Percentiles rank a stretch among this genome's conserved stretches.
phyloP scores from a whole-genome alignment of 1,140 invertebrate genomes.

The Drosophila santomea region DNA sequence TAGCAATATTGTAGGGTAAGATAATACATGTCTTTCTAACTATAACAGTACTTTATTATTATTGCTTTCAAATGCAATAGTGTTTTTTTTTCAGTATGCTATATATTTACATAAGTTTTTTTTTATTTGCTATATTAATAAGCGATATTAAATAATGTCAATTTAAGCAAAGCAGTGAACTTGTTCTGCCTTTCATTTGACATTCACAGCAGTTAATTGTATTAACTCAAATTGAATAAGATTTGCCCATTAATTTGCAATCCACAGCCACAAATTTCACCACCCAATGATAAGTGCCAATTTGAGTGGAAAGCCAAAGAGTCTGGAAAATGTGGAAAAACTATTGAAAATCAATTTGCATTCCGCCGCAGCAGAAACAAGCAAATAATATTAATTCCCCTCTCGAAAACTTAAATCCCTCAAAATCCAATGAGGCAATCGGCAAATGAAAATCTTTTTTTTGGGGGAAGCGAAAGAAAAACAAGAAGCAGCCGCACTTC shows the following conservation, averaged over 20 bases:
- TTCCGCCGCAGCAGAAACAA: conserved; percentile 9
- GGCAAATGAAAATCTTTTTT: conserved; percentile 40
- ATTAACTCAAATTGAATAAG: conserved; percentile 19
- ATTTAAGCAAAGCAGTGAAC: conserved; percentile 2
- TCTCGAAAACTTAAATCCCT: background rate
- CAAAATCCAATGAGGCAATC: conserved; percentile 52
- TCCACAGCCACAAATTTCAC: conserved; percentile 6
- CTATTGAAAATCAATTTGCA: conserved; percentile 37
- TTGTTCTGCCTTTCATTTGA: background rate
- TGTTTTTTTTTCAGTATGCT: no score
- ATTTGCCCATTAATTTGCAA: conserved; percentile 7
- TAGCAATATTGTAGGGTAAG: background rate
- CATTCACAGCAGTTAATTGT: conserved; percentile 7
- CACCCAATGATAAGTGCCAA: conserved; percentile 20
- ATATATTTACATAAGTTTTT: no score
- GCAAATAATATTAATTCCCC: background rate
- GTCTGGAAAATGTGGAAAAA: conserved; percentile 17
- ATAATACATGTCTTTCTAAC: no score
- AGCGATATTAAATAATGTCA: background rate
- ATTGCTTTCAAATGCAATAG: no score
- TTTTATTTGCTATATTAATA: no score
- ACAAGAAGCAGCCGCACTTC: conserved; percentile 43
- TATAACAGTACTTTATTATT: no score
- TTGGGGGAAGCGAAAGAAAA: conserved; percentile 35
- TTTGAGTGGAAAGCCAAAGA: conserved; percentile 6